Conservation (phyloP, 2,888 invertebrate species). For the Hypomecis atomaria region DNA sequence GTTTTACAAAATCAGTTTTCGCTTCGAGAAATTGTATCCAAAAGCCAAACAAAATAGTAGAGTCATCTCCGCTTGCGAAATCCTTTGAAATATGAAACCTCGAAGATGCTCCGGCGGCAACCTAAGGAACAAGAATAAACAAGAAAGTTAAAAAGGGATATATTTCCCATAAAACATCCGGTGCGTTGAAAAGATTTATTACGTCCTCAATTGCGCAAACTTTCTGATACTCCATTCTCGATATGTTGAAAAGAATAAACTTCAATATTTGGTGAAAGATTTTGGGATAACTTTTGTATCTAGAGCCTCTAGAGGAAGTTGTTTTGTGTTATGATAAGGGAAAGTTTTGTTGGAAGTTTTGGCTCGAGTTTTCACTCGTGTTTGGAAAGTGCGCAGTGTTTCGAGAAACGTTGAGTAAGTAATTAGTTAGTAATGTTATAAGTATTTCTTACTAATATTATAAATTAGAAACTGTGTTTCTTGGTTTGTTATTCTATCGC, state of each 20-base stretch:
- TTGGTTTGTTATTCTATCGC: too few relatives aligned
- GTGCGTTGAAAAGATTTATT: constrained; percentile 33
- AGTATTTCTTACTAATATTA: background rate
- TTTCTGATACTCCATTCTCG: constrained; percentile 29
- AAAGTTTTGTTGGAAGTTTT: constrained; percentile 4
- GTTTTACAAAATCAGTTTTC: background rate
- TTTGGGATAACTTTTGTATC: constrained; percentile 21
- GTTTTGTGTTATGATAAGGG: constrained; percentile 15
- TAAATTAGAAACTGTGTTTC: too few relatives aligned
- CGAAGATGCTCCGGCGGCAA: constrained; percentile 7
- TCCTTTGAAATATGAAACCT: constrained; percentile 39
- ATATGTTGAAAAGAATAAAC: constrained; percentile 27
- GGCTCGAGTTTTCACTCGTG: background rate
- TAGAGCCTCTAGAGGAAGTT: constrained; percentile 6
- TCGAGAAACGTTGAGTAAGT: background rate
- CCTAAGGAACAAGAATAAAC: constrained; percentile 28
- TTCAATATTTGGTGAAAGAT: constrained; percentile 25
- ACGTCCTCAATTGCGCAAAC: constrained; percentile 27
- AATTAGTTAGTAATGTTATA: background rate
- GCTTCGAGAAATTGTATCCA: constrained; percentile 5
- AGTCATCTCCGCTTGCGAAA: constrained; percentile 10
- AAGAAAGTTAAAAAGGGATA: constrained; percentile 28
- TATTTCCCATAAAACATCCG: constrained; percentile 27
- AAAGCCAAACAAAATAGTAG: constrained; percentile 11
- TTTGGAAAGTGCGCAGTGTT: background rate